phyloP scores from a whole-genome alignment of 1,140 invertebrate genomes.

The Anastrepha obliqua region DNA sequence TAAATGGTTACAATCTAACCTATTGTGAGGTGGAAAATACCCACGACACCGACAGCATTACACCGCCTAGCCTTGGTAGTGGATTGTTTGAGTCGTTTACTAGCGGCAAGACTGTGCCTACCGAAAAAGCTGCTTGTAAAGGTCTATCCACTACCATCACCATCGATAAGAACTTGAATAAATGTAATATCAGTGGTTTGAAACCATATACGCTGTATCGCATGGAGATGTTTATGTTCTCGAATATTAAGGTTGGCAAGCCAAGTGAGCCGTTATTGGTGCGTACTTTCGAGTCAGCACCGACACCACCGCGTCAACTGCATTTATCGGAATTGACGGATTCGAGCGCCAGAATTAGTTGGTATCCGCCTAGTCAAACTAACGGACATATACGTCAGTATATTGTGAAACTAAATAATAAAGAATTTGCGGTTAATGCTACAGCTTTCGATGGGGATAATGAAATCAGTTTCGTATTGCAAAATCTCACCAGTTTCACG shows the following conservation, averaged over 20 bases:
- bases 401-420: slow-evolving; percentile 54
- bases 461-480: slow-evolving; percentile 5
- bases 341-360: slow-evolving; percentile 41
- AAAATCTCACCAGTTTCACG: slow-evolving; percentile 54
- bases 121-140: slow-evolving; percentile 43
- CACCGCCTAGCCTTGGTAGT: neutral
- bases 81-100: neutral
- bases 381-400: slow-evolving; percentile 57
- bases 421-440: slow-evolving; percentile 47
- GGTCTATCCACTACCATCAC: neutral
- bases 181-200: slow-evolving; percentile 42
- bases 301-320: slow-evolving; percentile 55
- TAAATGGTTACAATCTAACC: slow-evolving; percentile 68
- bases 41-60: neutral
- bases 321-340: slow-evolving; percentile 30
- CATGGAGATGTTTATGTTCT: slow-evolving; percentile 57
- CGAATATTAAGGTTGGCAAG: slow-evolving; percentile 53
- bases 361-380: slow-evolving; percentile 51
- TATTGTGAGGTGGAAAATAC: slow-evolving; percentile 63
- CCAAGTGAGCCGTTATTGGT: slow-evolving; percentile 52
- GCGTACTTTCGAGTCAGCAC: slow-evolving; percentile 54
- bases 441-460: neutral
- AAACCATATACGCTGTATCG: slow-evolving; percentile 56
- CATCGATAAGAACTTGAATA: slow-evolving; percentile 51
- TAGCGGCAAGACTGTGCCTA: neutral